Percentiles rank a stretch among this genome's conserved stretches.
Conservation (phyloP, 2,888 invertebrate genomes). For the Microctonus aethiopoides region DNA sequence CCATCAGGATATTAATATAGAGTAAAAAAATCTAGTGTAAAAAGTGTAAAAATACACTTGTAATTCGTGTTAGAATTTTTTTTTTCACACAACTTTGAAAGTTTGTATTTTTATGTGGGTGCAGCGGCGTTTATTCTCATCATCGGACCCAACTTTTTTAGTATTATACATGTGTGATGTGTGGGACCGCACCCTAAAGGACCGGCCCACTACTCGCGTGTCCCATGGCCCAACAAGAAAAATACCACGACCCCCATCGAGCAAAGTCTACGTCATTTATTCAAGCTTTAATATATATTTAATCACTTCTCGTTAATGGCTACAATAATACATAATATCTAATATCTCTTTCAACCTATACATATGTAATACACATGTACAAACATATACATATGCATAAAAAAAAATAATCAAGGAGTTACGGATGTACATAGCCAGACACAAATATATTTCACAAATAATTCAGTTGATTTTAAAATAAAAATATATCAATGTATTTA, state of each 20-base stretch:
- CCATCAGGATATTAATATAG: too few relatives aligned
- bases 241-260: constrained; percentile 63
- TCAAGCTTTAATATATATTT: constrained; percentile 61
- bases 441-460: constrained; percentile 10
- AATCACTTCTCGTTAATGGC: constrained; percentile 60
- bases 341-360: constrained; percentile 20
- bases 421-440: constrained; percentile 19
- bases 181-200: constrained; percentile 54
- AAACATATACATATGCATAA: constrained; percentile 37
- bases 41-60: too few relatives aligned
- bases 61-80: too few relatives aligned
- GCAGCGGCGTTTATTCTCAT: too few relatives aligned
- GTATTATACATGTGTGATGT: constrained; percentile 27
- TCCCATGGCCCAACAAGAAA: constrained; percentile 46
- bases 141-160: constrained; percentile 32
- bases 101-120: too few relatives aligned
- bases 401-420: background rate
- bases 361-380: constrained; percentile 34
- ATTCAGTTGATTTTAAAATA: constrained; percentile 9
- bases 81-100: too few relatives aligned
- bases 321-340: constrained; percentile 1
- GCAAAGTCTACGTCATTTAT: constrained; percentile 46
- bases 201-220: constrained; percentile 18
- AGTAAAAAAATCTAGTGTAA: too few relatives aligned
- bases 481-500: background rate